Base-by-base conservation (phyloP, 2,888 invertebrate species). In the Erebia palarica region DNA sequence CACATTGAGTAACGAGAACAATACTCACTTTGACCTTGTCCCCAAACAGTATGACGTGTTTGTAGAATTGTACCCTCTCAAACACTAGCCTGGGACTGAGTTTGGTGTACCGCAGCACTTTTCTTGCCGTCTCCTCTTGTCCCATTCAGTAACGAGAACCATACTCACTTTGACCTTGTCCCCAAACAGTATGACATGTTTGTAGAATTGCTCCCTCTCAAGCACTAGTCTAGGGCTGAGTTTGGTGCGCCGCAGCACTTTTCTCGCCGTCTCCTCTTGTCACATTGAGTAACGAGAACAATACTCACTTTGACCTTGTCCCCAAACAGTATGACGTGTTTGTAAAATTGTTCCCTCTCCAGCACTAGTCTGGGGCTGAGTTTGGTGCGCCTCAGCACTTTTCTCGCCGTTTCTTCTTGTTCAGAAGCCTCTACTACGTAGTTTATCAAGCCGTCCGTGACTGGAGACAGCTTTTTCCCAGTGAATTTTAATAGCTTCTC, bases 51-150 rank as follows among this genome's bases (percentile, higher is more conserved):
- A 94, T 91, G 53, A 95, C 91, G 68, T 92, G 90, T 78, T 94
- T 95, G 77, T 92, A 92, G 81, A 95, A 96, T 78, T 94, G 94
- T 82, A 96, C 96, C 1, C 95, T 94, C 79, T 95, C 95, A 61
- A 94, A 91, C 68, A 96, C 94, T 0, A 96, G 93, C 64, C 94
- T 94, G 10, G 96, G 96, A 78, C 96, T 95, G 21, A 94, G 88
- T 77, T 94, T 94, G 0, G 95, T 95, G 82, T 96, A 95, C 49
- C 94, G 92, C 59, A 95, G 83, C 64, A 95, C 94, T 82, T 93
- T 94, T 72, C 82, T 84, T 0, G 89, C 86, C 61, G 80, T 82
- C 71, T 83, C 81, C 67, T 84, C 81, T 59, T 88, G 85, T 73
- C 93, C 5, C 36, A 36, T 36, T 36, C 1, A 36, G 27, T 5